Conservation (phyloP, 2,113 vertebrate genomes). For the Myrmecophaga tridactyla region DNA sequence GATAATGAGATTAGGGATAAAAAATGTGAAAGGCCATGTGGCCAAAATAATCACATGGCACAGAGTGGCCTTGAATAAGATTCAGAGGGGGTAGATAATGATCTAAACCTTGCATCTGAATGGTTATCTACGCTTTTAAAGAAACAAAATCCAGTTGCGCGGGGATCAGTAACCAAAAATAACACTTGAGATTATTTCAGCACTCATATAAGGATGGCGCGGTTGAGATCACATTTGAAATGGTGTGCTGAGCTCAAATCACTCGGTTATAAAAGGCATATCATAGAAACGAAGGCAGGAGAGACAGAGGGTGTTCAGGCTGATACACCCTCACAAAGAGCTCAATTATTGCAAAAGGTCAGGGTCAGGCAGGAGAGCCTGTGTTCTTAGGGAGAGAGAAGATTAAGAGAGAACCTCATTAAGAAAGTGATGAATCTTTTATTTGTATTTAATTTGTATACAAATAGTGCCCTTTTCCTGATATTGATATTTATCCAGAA, state of each 20-base stretch:
- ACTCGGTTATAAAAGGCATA: slow-evolving; percentile 20
- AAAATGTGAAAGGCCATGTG: slow-evolving; percentile 56
- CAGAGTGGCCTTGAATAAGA: slow-evolving; percentile 17
- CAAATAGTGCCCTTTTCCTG: neutral
- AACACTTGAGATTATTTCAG: slow-evolving; percentile 21
- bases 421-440: neutral
- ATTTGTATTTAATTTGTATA: neutral
- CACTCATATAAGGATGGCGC: neutral
- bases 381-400: neutral
- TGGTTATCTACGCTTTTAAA: slow-evolving; percentile 9
- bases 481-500: neutral
- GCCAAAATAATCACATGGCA: neutral
- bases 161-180: slow-evolving; percentile 8
- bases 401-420: slow-evolving; percentile 28
- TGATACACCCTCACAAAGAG: slow-evolving; percentile 1
- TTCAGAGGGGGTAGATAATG: neutral
- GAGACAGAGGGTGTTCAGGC: neutral
- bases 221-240: slow-evolving; percentile 25
- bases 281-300: neutral
- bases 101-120: slow-evolving; percentile 26
- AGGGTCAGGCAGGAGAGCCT: slow-evolving; percentile 60
- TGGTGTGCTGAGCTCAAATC: neutral
- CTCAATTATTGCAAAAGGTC: slow-evolving; percentile 80
- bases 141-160: slow-evolving; percentile 20
- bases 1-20: slow-evolving; percentile 74